Conservation (phyloP, 2,113 vertebrate species). For the Pteruthius melanotis region DNA sequence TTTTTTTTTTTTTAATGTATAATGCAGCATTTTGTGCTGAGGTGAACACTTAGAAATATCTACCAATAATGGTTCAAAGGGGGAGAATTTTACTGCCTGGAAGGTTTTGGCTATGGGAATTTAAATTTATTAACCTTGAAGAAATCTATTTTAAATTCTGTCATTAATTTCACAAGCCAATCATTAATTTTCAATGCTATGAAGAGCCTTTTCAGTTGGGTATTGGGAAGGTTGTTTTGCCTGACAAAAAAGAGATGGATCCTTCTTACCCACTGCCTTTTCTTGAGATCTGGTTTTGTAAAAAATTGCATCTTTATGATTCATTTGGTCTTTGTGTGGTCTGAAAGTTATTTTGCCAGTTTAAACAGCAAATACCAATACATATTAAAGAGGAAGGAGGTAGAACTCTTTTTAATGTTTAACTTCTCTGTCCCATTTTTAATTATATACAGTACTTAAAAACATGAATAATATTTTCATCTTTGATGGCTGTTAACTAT, state of each 20-base stretch:
- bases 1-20: too few relatives aligned
- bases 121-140: slow-evolving; percentile 30
- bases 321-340: neutral
- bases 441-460: neutral
- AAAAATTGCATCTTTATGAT: neutral
- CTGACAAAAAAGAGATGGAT: neutral
- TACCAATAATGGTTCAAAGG: neutral
- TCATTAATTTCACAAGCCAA: neutral
- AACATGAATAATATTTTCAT: neutral
- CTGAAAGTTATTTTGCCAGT: neutral
- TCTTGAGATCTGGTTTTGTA: neutral
- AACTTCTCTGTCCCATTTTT: neutral
- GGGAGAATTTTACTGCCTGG: neutral
- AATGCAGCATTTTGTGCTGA: neutral
- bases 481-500: neutral
- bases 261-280: neutral
- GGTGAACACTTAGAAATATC: slow-evolving; percentile 6
- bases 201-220: neutral
- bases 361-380: neutral
- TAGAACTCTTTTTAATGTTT: neutral
- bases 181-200: slow-evolving; percentile 1
- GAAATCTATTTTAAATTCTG: neutral
- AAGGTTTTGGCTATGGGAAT: neutral
- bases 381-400: neutral
- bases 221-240: neutral